phyloP scores from a whole-genome alignment of 2,797 vertebrate species.

The Sciaenops ocellatus region DNA sequence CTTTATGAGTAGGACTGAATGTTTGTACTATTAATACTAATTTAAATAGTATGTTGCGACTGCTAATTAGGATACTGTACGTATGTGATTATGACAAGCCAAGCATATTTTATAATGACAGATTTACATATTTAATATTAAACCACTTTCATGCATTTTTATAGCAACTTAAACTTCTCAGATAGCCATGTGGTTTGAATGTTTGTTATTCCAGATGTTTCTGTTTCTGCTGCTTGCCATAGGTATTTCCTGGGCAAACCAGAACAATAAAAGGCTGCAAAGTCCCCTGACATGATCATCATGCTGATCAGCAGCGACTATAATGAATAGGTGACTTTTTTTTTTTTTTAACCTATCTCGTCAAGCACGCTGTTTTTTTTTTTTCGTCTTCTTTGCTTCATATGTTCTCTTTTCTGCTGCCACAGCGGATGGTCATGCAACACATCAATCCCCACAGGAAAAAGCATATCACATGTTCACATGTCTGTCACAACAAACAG shows the following conservation, averaged over 20 bases:
- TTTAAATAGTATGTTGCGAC: neutral
- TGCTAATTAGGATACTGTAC: neutral
- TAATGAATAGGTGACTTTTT: conserved; percentile 10
- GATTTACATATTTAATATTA: conserved; percentile 23
- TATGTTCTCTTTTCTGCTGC: conserved; percentile 50
- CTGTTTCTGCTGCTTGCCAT: conserved; percentile 23
- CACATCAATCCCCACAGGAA: conserved; percentile 54
- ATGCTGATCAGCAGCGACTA: conserved; percentile 40
- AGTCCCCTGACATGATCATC: conserved; percentile 3
- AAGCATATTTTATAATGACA: neutral
- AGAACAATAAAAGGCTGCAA: conserved; percentile 6
- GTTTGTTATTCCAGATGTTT: conserved; percentile 54
- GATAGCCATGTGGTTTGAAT: conserved; percentile 37
- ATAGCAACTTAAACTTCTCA: conserved; percentile 5
- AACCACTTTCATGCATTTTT: conserved; percentile 17
- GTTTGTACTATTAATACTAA: neutral
- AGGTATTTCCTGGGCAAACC: conserved; percentile 45
- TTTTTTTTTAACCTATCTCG: neutral
- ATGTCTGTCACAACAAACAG: conserved; percentile 73
- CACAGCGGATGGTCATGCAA: conserved; percentile 45
- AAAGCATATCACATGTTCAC: conserved; percentile 58
- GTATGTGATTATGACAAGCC: neutral
- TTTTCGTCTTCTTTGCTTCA: conserved; percentile 22
- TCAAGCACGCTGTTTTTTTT: neutral
- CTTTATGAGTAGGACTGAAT: conserved; percentile 6